Percentiles rank a stretch among this genome's conserved stretches.
Evolutionary conservation across 2,888 invertebrate genomes (phyloP).

Genomic region (Amitus sp.): DNA sequence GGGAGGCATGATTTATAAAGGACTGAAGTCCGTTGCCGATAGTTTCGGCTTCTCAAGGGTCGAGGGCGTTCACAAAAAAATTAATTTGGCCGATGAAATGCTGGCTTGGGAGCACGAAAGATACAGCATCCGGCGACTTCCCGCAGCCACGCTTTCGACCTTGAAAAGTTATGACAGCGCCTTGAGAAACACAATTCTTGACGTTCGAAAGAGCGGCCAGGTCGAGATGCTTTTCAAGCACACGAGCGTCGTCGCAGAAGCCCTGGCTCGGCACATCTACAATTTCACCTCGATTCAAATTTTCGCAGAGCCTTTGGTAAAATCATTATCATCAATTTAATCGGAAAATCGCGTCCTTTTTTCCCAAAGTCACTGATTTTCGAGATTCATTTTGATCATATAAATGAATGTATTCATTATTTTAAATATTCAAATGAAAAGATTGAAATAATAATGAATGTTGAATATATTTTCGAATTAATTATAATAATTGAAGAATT

Average conservation of each 20-base stretch:
- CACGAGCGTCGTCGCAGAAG: conserved; percentile 81
- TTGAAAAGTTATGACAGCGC: conserved; percentile 76
- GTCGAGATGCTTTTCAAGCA: conserved; percentile 73
- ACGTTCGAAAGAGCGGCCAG: conserved; percentile 70
- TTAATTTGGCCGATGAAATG: conserved; percentile 91
- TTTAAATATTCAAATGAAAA: no score
- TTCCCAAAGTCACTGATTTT: conserved; percentile 4
- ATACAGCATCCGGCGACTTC: conserved; percentile 90
- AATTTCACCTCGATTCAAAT: conserved; percentile 73
- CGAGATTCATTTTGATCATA: no score
- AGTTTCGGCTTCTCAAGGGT: conserved; percentile 67
- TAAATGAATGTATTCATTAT: no score
- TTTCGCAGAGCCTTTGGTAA: conserved; percentile 80
- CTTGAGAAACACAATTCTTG: conserved; percentile 73
- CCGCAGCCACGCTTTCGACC: conserved; percentile 91
- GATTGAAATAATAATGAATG: no score
- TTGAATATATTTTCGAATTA: no score
- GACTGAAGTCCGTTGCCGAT: conserved; percentile 70
- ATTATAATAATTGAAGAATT: no score
- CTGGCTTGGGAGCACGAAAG: conserved; percentile 98
- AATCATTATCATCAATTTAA: no score
- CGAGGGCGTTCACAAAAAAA: conserved; percentile 91
- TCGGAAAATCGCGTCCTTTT: no score
- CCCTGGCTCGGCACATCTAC: conserved; percentile 84
- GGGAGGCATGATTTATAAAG: conserved; percentile 74